Conservation (phyloP, 2,888 invertebrate species). For the Euspilapteryx auroguttella region DNA sequence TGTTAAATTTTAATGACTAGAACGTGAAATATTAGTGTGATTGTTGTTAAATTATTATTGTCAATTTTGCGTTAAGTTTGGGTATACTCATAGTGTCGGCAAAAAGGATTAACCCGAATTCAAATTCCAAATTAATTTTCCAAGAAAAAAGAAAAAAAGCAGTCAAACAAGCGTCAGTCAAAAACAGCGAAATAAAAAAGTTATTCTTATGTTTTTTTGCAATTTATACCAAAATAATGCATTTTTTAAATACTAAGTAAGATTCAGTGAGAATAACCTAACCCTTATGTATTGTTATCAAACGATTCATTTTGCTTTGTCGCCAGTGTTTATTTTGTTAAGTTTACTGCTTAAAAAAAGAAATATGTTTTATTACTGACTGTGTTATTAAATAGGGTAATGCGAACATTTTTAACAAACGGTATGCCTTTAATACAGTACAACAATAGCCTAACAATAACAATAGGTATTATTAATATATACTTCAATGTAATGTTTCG, state of each 20-base stretch:
- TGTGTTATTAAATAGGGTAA: slow-evolving; percentile 52
- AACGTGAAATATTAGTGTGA: too few species aligned
- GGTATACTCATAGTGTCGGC: slow-evolving; percentile 48
- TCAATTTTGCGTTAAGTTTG: slow-evolving; percentile 42
- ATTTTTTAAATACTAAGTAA: slow-evolving; percentile 50
- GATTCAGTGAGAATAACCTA: slow-evolving; percentile 43
- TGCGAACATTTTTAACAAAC: slow-evolving; percentile 51
- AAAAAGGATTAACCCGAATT: slow-evolving; percentile 15
- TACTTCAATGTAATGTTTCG: too few species aligned
- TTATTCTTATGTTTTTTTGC: slow-evolving; percentile 30
- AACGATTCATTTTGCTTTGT: slow-evolving; percentile 29
- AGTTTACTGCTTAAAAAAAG: slow-evolving; percentile 20
- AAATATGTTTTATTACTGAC: slow-evolving; percentile 29
- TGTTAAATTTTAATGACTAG: too few species aligned
- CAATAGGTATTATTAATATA: too few species aligned
- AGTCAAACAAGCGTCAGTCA: slow-evolving; percentile 7
- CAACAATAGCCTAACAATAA: too few species aligned
- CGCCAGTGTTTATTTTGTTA: slow-evolving; percentile 29
- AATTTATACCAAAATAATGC: slow-evolving; percentile 61
- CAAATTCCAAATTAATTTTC: slow-evolving; percentile 10
- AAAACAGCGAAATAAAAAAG: slow-evolving; percentile 38
- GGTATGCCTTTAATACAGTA: slow-evolving; percentile 61
- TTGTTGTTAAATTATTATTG: slow-evolving; percentile 37
- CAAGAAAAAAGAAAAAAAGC: slow-evolving; percentile 6
- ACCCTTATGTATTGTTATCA: too few species aligned